These are phyloP conservation scores for Lasioglossum albipes DNA, from an alignment of 1,140 invertebrate genomes.

Conservation along the genomic window DNA sequence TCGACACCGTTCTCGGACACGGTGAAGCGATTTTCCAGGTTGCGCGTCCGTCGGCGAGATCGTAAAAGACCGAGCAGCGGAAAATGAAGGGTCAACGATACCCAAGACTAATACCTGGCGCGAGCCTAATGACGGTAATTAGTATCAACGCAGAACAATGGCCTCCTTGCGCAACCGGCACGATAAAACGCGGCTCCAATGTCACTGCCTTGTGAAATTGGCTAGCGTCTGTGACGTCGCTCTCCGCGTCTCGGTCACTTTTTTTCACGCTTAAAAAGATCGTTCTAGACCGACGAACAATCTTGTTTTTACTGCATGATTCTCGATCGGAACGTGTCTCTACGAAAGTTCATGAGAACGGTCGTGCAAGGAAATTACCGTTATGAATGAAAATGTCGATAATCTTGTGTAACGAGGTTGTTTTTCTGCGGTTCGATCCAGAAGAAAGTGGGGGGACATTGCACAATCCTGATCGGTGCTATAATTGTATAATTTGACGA, in stretches of 20 bases:
- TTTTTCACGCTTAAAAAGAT: not conserved
- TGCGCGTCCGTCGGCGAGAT: not conserved
- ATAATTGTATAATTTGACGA: too few relatives aligned
- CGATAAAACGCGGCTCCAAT: constrained; percentile 41
- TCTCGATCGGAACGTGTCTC: too few relatives aligned
- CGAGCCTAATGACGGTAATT: constrained; percentile 52
- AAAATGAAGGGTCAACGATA: constrained; percentile 54
- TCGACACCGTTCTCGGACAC: not conserved
- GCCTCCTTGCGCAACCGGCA: constrained; percentile 26
- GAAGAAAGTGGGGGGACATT: not conserved
- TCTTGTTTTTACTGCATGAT: too few relatives aligned
- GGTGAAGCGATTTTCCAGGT: not conserved
- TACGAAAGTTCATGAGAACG: not conserved
- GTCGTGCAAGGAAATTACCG: not conserved
- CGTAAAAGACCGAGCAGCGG: constrained; percentile 31
- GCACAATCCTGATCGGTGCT: not conserved
- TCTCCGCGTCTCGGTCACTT: not conserved
- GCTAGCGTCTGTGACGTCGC: too few relatives aligned
- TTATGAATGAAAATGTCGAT: constrained; percentile 9
- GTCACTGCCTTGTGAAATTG: constrained; percentile 53
- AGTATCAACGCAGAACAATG: constrained; percentile 52
- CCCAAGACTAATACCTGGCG: constrained; percentile 46
- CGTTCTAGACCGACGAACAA: too few relatives aligned
- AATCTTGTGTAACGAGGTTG: not conserved
- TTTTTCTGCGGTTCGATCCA: not conserved